A percentile compares a stretch with the other conserved stretches of the same genome.
These are phyloP conservation scores for Bombus cullumanus DNA, from an alignment of 1,140 invertebrate species.

Conservation along the genomic window DNA sequence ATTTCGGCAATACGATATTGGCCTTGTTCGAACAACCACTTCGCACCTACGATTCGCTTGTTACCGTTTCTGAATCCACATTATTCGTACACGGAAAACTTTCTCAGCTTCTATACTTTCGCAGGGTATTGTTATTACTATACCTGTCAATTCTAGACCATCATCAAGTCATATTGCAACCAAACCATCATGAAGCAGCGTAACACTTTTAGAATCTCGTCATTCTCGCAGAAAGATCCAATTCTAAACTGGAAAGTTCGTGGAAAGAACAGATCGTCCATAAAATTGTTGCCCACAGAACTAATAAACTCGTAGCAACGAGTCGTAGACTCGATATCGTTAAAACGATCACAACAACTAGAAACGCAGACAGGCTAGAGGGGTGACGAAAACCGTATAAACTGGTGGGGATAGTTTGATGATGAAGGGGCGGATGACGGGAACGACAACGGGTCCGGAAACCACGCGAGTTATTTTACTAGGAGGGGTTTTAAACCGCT, in stretches of 20 bases:
- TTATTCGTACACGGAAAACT: neutral
- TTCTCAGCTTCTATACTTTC: no score
- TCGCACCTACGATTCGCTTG: slow-evolving; percentile 1
- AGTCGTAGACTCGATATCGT: neutral
- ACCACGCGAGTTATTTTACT: slow-evolving; percentile 69
- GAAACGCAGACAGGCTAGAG: neutral
- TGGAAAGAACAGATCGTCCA: neutral
- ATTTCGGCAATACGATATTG: neutral
- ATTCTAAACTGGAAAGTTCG: neutral
- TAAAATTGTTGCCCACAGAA: neutral
- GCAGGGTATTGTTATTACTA: no score
- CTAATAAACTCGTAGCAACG: neutral
- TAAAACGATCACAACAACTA: slow-evolving; percentile 12
- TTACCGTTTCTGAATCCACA: neutral
- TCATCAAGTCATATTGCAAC: no score
- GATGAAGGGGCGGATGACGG: slow-evolving; percentile 39
- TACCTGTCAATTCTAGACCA: no score
- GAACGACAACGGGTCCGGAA: slow-evolving; percentile 55
- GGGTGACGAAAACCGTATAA: slow-evolving; percentile 6
- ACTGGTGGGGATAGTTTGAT: neutral
- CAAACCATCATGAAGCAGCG: no score
- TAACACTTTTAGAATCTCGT: no score
- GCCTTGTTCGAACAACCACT: neutral
- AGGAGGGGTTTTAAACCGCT: slow-evolving; percentile 67
- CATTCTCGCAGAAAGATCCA: neutral